Conservation (phyloP, 2,888 invertebrate species). For the Drosophila setosimentum region DNA sequence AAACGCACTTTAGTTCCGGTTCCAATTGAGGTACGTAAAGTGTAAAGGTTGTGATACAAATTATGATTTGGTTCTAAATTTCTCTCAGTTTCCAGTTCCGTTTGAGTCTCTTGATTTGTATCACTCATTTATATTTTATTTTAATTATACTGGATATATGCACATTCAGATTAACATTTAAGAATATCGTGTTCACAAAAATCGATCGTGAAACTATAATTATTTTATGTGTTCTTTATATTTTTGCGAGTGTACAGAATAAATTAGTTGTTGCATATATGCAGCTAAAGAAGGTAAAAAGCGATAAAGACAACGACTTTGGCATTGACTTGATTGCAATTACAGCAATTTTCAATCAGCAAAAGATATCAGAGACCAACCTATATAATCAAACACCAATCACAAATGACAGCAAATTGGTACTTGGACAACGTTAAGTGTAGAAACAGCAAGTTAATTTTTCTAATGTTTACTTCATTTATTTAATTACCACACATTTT, state of each 20-base stretch:
- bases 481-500: conserved; percentile 39
- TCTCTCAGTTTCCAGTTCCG: neutral
- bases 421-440: conserved; percentile 5
- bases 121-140: neutral
- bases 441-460: neutral
- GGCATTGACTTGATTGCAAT: conserved; percentile 67
- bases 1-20: neutral
- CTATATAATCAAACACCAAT: conserved; percentile 18
- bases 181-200: neutral
- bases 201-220: neutral
- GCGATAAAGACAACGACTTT: conserved; percentile 65
- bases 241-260: conserved; percentile 41
- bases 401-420: conserved; percentile 7
- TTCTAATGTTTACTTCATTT: conserved; percentile 36
- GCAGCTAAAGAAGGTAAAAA: conserved; percentile 44
- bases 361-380: conserved; percentile 16
- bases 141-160: neutral
- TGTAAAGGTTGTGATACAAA: neutral
- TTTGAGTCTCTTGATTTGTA: neutral
- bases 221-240: neutral
- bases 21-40: neutral
- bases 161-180: neutral
- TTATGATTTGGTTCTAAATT: neutral
- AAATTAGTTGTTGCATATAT: conserved; percentile 41
- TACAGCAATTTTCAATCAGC: conserved; percentile 65